A percentile compares a stretch with the other conserved stretches of the same genome.
Evolutionary conservation across 2,888 invertebrate genomes (phyloP).

Genomic region (Rhopalosiphum nymphaeae): DNA sequence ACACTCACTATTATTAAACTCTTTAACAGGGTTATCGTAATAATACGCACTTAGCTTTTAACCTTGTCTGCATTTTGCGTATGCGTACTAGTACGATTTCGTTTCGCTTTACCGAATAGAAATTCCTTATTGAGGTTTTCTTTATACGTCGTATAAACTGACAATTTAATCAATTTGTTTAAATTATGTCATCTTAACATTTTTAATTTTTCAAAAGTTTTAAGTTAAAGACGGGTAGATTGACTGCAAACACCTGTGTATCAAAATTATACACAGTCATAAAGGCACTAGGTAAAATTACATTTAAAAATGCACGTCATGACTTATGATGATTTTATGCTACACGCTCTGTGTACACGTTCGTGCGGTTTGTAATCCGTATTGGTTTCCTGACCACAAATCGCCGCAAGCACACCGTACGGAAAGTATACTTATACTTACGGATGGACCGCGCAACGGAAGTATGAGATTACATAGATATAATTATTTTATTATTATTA

Average conservation of each 20-base stretch:
- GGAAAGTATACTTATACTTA: neutral
- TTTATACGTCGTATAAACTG: neutral
- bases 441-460: neutral
- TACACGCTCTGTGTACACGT: neutral
- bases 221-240: neutral
- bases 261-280: neutral
- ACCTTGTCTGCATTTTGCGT: neutral
- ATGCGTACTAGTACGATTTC: neutral
- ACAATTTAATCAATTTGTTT: neutral
- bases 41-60: neutral
- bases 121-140: neutral
- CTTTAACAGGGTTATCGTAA: neutral
- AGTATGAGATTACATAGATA: neutral
- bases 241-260: neutral
- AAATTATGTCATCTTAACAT: neutral
- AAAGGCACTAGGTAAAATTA: too few relatives aligned
- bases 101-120: neutral
- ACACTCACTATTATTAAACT: neutral
- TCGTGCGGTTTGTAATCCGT: neutral
- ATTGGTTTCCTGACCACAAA: neutral
- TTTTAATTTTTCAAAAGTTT: neutral
- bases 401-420: neutral
- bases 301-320: too few relatives aligned
- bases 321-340: neutral
- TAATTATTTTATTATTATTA: neutral